Conservation (phyloP, 1,140 invertebrate genomes). For the Phenacoccus solenopsis region DNA sequence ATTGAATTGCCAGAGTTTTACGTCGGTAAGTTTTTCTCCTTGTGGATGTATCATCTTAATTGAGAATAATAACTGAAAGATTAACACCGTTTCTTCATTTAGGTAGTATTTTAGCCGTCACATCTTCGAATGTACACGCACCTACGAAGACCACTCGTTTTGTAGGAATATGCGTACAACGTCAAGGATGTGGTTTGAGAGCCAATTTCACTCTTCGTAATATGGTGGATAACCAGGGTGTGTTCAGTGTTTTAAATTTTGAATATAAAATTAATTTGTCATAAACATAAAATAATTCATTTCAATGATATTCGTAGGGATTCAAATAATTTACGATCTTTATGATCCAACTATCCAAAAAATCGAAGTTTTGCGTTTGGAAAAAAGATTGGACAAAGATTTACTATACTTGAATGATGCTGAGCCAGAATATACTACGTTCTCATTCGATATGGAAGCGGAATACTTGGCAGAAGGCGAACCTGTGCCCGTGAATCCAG, state of each 20-base stretch:
- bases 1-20: conserved; percentile 95
- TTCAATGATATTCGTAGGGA: conserved; percentile 39
- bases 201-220: conserved; percentile 82
- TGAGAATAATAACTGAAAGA: too few species aligned
- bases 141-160: conserved; percentile 76
- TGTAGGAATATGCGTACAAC: conserved; percentile 91
- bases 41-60: too few species aligned
- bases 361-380: conserved; percentile 80
- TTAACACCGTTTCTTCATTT: conserved; percentile 32
- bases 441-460: conserved; percentile 82
- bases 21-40: conserved; percentile 67
- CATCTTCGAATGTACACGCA: conserved; percentile 75
- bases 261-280: neutral
- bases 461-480: conserved; percentile 62
- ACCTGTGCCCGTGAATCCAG: conserved; percentile 71
- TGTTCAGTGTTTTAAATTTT: neutral
- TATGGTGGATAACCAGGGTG: conserved; percentile 75
- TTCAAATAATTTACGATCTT: conserved; percentile 79
- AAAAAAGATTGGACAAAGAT: conserved; percentile 85
- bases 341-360: conserved; percentile 87
- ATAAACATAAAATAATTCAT: neutral
- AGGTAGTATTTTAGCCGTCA: conserved; percentile 85
- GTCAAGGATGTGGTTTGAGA: conserved; percentile 63
- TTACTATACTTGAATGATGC: conserved; percentile 87
- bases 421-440: conserved; percentile 82